Evolutionary conservation across 2,797 vertebrate genomes (phyloP).

Genomic region (Periophthalmus magnuspinnatus): DNA sequence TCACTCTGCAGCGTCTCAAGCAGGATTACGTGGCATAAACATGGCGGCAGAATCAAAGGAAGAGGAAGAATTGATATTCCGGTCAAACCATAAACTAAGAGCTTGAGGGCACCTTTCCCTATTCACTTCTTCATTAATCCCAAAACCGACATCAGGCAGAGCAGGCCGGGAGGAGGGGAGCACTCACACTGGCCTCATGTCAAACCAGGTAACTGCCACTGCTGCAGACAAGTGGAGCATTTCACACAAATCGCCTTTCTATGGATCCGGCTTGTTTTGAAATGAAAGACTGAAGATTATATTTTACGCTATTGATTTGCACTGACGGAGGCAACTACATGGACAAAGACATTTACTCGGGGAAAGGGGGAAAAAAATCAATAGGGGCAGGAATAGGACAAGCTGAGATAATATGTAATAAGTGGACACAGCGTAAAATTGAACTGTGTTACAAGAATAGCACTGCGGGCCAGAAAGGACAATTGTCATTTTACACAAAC

Average conservation of each 20-base stretch:
- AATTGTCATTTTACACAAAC: conserved; percentile 1
- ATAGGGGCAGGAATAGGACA: neutral
- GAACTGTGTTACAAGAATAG: conserved; percentile 19
- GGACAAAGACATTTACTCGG: conserved; percentile 13
- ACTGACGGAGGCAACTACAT: conserved; percentile 9
- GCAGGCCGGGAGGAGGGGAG: conserved; percentile 12
- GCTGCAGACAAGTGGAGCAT: conserved; percentile 13
- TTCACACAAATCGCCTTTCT: conserved; percentile 12
- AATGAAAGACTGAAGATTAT: neutral
- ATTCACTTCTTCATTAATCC: conserved; percentile 43
- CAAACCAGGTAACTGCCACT: conserved; percentile 35
- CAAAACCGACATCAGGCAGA: conserved; percentile 45
- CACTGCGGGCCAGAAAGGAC: neutral
- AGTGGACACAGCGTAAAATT: conserved; percentile 28
- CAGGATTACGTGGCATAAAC: conserved; percentile 40
- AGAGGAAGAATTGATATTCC: conserved; percentile 73
- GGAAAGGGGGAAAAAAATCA: conserved; percentile 21
- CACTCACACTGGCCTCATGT: conserved; percentile 36
- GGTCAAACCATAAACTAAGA: conserved; percentile 56
- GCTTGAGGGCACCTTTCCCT: conserved; percentile 57
- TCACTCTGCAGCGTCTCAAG: conserved; percentile 34
- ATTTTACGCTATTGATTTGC: conserved; percentile 16
- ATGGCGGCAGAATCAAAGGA: conserved; percentile 58
- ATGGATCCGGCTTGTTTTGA: conserved; percentile 17
- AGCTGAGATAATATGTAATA: conserved; percentile 15